Base-by-base conservation (phyloP, 2,113 vertebrate species). In the Neotoma lepida region DNA sequence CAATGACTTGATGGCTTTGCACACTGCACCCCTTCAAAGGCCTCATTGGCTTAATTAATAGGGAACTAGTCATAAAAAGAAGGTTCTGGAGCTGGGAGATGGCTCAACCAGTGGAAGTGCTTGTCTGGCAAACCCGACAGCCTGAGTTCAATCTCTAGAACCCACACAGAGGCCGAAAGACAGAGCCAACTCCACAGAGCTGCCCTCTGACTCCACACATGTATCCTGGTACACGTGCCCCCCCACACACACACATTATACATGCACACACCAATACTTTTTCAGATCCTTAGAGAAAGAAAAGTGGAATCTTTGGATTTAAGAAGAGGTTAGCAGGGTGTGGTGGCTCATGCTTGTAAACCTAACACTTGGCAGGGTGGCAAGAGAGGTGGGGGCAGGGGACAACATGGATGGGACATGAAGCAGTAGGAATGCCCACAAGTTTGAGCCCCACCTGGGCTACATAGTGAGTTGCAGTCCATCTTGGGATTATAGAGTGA, bases 281-380 rank as follows among this genome's bases (percentile, higher is more conserved):
- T 39, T 94, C 30, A 41, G 90, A 81, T 92, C 51, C n/a, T n/a
- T 68, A 33, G 49, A 94, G 92, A 93, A 49, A 70, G 9, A 89
- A 93, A 96, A 88, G 49, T 35, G 46, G 46, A 61, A 92, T 70
- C 33, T 92, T 76, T 88, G 81, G 2, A 78, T 66, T 41, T 9
- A 33, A 68, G 9, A 88, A 44, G 68, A 15, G 70, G n/a, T 61
- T 30, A 41, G 13, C 49, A 5, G 22, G n/a, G 28, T 4, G 4
- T 68, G 64, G 49, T 9, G 24, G 22, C 26, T 1, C 76, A 14
- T 6, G 0, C 46, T 28, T 68, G 4, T 70, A 78, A 78, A 20
- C 14, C 51, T 56, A 56, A 35, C 5, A 6, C 77, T 54, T 22
- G 54, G 77, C 4, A 8, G 35, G 28, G 13, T n/a, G n/a, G n/a